A percentile compares a stretch with the other conserved stretches of the same genome.
phyloP scores from a whole-genome alignment of 2,113 vertebrate species.

The Danio rerio region DNA sequence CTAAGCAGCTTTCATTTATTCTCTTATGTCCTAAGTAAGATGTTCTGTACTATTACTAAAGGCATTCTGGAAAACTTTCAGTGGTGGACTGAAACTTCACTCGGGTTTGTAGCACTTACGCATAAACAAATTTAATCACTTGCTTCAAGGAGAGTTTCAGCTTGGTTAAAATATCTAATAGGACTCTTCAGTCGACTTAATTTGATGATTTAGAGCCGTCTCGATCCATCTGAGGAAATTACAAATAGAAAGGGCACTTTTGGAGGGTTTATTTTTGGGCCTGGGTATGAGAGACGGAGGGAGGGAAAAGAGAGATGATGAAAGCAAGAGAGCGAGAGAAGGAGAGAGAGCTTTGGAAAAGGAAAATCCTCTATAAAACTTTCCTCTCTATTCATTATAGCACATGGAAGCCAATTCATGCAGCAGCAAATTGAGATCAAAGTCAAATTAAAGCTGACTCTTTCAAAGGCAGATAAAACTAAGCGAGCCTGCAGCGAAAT shows the following conservation, averaged over 20 bases:
- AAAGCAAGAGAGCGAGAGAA: not conserved
- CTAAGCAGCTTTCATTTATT: constrained; percentile 51
- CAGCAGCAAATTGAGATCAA: constrained; percentile 84
- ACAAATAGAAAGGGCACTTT: constrained; percentile 45
- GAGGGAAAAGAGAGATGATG: constrained; percentile 29
- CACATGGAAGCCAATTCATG: constrained; percentile 73
- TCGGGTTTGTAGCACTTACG: constrained; percentile 15
- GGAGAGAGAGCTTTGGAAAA: constrained; percentile 40
- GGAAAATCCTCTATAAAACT: constrained; percentile 69
- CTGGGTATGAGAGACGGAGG: constrained; percentile 14
- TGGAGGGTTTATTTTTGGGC: constrained; percentile 35
- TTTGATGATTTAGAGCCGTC: constrained; percentile 45
- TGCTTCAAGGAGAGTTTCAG: constrained; percentile 40
- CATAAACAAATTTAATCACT: constrained; percentile 38
- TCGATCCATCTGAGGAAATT: constrained; percentile 41
- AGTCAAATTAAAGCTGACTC: constrained; percentile 84
- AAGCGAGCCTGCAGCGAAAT: constrained; percentile 78
- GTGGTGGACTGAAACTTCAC: not conserved
- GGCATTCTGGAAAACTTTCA: constrained; percentile 36
- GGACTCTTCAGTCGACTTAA: constrained; percentile 28
- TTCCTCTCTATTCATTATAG: constrained; percentile 71
- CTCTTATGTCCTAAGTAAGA: constrained; percentile 50
- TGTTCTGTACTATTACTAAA: constrained; percentile 46
- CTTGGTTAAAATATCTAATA: constrained; percentile 38
- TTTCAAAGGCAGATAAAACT: constrained; percentile 83